Base-by-base conservation (phyloP, 2,113 vertebrate genomes). In the Ciconia boyciana region DNA sequence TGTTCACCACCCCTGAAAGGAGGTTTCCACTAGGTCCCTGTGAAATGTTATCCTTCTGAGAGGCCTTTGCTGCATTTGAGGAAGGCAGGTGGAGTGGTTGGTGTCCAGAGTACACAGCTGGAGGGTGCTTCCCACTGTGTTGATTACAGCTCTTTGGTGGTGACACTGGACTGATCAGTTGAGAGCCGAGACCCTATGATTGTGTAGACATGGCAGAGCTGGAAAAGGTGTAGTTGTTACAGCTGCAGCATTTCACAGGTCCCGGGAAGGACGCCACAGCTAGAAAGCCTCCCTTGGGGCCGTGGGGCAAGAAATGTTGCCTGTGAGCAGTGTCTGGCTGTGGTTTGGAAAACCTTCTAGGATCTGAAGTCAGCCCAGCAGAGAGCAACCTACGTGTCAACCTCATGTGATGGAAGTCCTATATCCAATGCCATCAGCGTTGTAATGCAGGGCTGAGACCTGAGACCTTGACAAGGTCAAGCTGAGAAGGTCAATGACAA, bases 361-460 rank as follows among this genome's bases (percentile, higher is more conserved):
- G 36, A 34, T 21, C 36, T 62, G 12, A 75, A 70, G 34, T 31
- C 61, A 93, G 69, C 48, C 58, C 74, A 65, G 48, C 54, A 85
- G 44, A 71, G 51, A 82, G 43, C 32, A 76, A 51, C 28, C 39
- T 18, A 14, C 3, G 0, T 16, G 17, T 10, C 57, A 87, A 0
- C 20, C 39, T n/a, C 16, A 26, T 3, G 2, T 3, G 43, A 46
- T 11, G n/a, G 46, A 78, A 70, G 13, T 20, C 7, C 55, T 29
- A 5, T 0, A 34, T 2, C 24, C 66, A 32, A 3, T 2, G 34
- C 34, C 26, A 34, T 2, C 80, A 74, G 60, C 16, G 6, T 5
- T 20, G 2, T 14, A 65, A 9, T 7, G 11, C 20, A 2, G 72
- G 32, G 43, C 43, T n/a, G n/a, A n/a, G n/a, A n/a, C n/a, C n/a